phyloP scores from a whole-genome alignment of 2,888 invertebrate species.

The Drosophila robusta region DNA sequence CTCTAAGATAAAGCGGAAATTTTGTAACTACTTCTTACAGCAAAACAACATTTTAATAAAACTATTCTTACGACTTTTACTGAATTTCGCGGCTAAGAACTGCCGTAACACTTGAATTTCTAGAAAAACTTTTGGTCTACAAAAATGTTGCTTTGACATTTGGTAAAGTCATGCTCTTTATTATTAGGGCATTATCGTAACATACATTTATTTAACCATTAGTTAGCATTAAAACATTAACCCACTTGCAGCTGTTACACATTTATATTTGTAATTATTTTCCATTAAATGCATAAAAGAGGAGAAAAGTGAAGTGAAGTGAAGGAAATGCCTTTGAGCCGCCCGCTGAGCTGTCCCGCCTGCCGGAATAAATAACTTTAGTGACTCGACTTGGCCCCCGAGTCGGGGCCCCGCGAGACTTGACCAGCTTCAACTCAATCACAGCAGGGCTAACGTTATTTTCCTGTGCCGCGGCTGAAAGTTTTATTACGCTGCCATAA shows the following conservation, averaged over 20 bases:
- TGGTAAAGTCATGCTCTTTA: background rate
- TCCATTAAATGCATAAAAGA: constrained; percentile 62
- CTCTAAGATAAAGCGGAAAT: too few species aligned
- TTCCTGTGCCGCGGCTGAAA: constrained; percentile 57
- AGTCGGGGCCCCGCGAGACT: constrained; percentile 61
- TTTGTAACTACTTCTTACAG: too few species aligned
- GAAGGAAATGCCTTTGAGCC: constrained; percentile 38
- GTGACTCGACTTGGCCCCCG: constrained; percentile 39
- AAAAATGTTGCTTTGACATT: background rate
- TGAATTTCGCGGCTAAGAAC: too few species aligned
- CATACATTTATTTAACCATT: constrained; percentile 50
- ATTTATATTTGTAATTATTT: constrained; percentile 74
- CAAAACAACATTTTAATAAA: too few species aligned
- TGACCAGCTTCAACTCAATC: constrained; percentile 74
- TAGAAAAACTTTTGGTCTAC: too few species aligned
- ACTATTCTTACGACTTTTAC: too few species aligned
- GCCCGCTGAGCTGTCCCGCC: constrained; percentile 39
- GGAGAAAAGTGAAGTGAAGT: background rate
- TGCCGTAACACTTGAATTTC: too few species aligned
- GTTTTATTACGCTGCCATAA: constrained; percentile 65
- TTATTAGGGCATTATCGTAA: background rate
- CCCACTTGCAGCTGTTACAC: constrained; percentile 40
- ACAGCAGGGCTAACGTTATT: constrained; percentile 74
- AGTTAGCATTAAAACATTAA: constrained; percentile 65
- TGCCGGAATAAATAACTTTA: constrained; percentile 55